phyloP scores from a whole-genome alignment of 1,140 invertebrate species.

The Aphidius gifuensis region DNA sequence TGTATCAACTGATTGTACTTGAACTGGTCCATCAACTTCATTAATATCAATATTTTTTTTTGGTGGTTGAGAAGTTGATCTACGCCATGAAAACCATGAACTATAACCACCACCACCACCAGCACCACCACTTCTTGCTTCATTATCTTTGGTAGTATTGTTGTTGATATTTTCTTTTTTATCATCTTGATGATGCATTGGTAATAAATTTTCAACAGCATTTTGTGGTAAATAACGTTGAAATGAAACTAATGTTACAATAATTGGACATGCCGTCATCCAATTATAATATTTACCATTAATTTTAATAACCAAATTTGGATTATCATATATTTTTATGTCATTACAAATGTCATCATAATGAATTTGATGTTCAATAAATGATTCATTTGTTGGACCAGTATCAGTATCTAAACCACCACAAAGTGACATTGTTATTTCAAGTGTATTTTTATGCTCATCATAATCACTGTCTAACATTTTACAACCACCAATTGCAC shows the following conservation, averaged over 20 bases:
- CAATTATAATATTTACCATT: slow-evolving; percentile 87
- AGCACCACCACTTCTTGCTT: slow-evolving; percentile 39
- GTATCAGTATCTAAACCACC: slow-evolving; percentile 66
- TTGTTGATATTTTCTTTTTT: slow-evolving; percentile 35
- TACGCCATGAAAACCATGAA: slow-evolving; percentile 64
- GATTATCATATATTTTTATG: slow-evolving; percentile 75
- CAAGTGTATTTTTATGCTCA: slow-evolving; percentile 62
- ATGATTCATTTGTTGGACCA: slow-evolving; percentile 65
- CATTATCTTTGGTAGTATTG: slow-evolving; percentile 35
- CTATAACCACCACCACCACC: slow-evolving; percentile 37
- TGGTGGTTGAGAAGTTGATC: slow-evolving; percentile 44
- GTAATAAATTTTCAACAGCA: slow-evolving; percentile 45
- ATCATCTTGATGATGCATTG: slow-evolving; percentile 35
- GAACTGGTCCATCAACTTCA: slow-evolving; percentile 30
- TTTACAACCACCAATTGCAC: slow-evolving; percentile 65
- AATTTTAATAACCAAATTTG: slow-evolving; percentile 83
- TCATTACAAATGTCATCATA: slow-evolving; percentile 83
- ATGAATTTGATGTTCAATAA: slow-evolving; percentile 72
- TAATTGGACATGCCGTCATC: slow-evolving; percentile 80
- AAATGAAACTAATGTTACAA: slow-evolving; percentile 81
- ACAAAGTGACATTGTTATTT: slow-evolving; percentile 76
- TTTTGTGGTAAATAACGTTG: slow-evolving; percentile 72
- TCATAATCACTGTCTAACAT: slow-evolving; percentile 80
- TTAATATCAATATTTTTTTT: slow-evolving; percentile 39
- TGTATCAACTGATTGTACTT: slow-evolving; percentile 19